Percentiles rank a stretch among this genome's conserved stretches.
These are phyloP conservation scores for Hipparchia sbordonii DNA, from an alignment of 2,888 invertebrate species.

Conservation along the genomic window DNA sequence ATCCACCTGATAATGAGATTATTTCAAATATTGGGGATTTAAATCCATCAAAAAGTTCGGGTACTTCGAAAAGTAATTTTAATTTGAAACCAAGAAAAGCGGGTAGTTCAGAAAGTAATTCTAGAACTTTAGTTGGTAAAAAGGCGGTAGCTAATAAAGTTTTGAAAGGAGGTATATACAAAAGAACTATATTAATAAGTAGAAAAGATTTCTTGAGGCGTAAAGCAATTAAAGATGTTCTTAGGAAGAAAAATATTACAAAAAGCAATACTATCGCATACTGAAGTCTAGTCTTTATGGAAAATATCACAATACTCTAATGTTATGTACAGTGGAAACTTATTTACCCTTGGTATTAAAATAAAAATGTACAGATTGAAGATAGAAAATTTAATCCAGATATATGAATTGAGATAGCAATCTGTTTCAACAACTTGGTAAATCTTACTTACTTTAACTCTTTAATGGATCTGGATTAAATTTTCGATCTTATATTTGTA, in stretches of 20 bases:
- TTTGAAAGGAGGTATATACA: constrained; percentile 34
- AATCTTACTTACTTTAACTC: too few species aligned
- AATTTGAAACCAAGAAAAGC: neutral
- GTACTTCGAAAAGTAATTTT: neutral
- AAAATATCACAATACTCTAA: neutral
- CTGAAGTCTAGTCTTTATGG: neutral
- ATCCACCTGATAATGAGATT: neutral
- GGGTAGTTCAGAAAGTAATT: neutral
- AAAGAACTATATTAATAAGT: constrained; percentile 50
- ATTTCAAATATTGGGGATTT: neutral
- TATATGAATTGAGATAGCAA: too few species aligned
- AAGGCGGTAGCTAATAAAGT: constrained; percentile 18
- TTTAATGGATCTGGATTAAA: too few species aligned
- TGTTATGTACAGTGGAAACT: neutral
- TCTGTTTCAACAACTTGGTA: too few species aligned
- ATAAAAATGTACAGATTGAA: too few species aligned
- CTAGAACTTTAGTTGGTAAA: neutral
- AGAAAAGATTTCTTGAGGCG: constrained; percentile 46
- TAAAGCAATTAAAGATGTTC: constrained; percentile 5
- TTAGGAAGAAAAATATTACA: neutral
- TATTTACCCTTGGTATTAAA: too few species aligned
- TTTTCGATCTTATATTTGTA: too few species aligned
- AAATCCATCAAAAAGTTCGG: neutral
- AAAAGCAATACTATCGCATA: neutral
- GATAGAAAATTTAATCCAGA: too few species aligned